Percentiles rank a stretch among this genome's conserved stretches.
phyloP scores from a whole-genome alignment of 2,113 vertebrate species.

The Romanogobio albipinnatus region DNA sequence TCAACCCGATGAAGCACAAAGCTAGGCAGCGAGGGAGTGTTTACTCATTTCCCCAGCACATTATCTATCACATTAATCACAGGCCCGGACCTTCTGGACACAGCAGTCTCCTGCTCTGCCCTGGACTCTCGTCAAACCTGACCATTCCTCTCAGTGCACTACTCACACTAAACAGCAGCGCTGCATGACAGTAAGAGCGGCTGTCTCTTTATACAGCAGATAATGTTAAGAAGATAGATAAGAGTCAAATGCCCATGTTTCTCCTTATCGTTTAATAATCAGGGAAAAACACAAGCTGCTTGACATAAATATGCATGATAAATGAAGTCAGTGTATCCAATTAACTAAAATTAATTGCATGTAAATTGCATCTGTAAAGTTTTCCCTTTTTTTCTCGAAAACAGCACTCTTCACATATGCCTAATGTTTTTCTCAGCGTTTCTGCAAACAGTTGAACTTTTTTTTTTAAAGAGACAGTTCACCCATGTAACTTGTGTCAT shows the following conservation, averaged over 20 bases:
- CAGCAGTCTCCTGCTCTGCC: slow-evolving; percentile 90
- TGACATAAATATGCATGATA: slow-evolving; percentile 74
- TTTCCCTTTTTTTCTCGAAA: slow-evolving; percentile 55
- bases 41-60: slow-evolving; percentile 99
- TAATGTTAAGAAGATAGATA: slow-evolving; percentile 20
- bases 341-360: slow-evolving; percentile 78
- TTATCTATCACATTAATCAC: slow-evolving; percentile 99
- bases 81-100: slow-evolving; percentile 97
- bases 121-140: slow-evolving; percentile 77
- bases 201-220: slow-evolving; percentile 39
- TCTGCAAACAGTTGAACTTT: background rate
- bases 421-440: background rate
- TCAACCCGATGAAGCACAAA: slow-evolving; percentile 99
- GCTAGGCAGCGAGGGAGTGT: slow-evolving; percentile 98
- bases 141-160: slow-evolving; percentile 37
- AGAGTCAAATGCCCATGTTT: slow-evolving; percentile 42
- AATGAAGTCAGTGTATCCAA: slow-evolving; percentile 74
- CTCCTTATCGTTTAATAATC: slow-evolving; percentile 56
- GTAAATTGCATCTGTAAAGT: slow-evolving; percentile 75
- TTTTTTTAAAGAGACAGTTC: background rate
- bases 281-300: slow-evolving; percentile 64
- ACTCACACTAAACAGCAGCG: slow-evolving; percentile 1
- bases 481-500: background rate
- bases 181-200: background rate
- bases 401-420: background rate